Conservation (phyloP, 2,888 invertebrate genomes). For the Cephonodes hylas region DNA sequence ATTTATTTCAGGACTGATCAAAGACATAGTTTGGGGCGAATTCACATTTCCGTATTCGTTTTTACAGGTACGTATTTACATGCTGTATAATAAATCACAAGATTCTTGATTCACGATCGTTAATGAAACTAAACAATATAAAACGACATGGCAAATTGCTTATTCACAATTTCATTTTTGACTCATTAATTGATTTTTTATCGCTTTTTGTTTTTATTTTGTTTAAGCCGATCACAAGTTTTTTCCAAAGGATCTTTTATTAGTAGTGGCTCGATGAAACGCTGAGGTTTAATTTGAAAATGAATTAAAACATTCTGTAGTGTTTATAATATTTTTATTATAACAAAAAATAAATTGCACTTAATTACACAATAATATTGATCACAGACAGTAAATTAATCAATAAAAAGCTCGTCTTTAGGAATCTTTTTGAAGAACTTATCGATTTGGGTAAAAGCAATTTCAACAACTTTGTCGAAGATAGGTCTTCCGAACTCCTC, state of each 20-base stretch:
- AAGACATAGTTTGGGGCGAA: slow-evolving; percentile 72
- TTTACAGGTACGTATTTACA: slow-evolving; percentile 66
- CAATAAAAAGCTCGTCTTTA: slow-evolving; percentile 49
- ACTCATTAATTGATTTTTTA: too few species aligned
- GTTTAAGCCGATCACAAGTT: too few species aligned
- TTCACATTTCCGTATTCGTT: slow-evolving; percentile 73
- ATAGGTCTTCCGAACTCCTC: slow-evolving; percentile 62
- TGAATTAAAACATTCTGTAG: too few species aligned
- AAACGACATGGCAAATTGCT: too few species aligned
- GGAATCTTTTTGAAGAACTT: slow-evolving; percentile 52
- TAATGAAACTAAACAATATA: too few species aligned
- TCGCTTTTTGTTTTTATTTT: too few species aligned
- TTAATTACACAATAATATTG: background rate
- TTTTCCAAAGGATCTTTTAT: too few species aligned
- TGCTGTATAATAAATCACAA: too few species aligned
- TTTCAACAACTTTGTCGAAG: slow-evolving; percentile 40
- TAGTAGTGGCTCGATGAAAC: too few species aligned
- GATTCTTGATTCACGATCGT: too few species aligned
- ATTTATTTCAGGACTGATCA: slow-evolving; percentile 60
- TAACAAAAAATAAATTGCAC: background rate
- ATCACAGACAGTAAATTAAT: slow-evolving; percentile 14
- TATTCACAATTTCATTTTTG: too few species aligned
- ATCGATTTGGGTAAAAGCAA: slow-evolving; percentile 35
- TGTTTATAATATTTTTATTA: background rate
- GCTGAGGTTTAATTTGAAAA: too few species aligned